phyloP scores from a whole-genome alignment of 2,888 invertebrate species.

The Pristionchus arcanus region DNA sequence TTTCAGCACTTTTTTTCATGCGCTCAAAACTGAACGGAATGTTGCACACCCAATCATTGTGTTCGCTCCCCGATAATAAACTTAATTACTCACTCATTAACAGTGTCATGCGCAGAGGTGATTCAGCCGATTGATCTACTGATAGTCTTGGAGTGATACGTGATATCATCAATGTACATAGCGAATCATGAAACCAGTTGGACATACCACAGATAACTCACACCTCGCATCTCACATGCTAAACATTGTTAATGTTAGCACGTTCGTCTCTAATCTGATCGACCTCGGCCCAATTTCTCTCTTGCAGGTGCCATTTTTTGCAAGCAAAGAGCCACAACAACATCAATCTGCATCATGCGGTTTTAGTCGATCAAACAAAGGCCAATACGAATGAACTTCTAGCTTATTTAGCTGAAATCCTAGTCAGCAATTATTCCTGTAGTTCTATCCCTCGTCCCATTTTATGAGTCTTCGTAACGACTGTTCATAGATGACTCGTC shows the following conservation, averaged over 20 bases:
- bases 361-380: background rate
- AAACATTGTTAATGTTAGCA: background rate
- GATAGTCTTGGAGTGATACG: background rate
- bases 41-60: background rate
- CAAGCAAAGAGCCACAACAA: background rate
- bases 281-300: background rate
- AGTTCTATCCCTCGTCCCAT: background rate
- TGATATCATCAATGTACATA: background rate
- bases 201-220: slow-evolving; percentile 13
- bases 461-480: slow-evolving; percentile 19
- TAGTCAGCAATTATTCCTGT: background rate
- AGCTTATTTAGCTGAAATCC: background rate
- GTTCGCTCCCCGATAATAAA: background rate
- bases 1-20: background rate
- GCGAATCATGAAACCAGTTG: background rate
- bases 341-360: background rate
- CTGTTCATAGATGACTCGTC: background rate
- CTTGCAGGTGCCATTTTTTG: background rate
- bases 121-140: slow-evolving; percentile 3
- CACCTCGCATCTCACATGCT: background rate
- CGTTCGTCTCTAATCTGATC: background rate
- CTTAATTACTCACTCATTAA: slow-evolving; percentile 11
- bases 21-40: background rate
- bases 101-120: background rate
- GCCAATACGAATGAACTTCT: background rate